Conservation (phyloP, 2,113 vertebrate genomes). For the Leptosomus discolor region DNA sequence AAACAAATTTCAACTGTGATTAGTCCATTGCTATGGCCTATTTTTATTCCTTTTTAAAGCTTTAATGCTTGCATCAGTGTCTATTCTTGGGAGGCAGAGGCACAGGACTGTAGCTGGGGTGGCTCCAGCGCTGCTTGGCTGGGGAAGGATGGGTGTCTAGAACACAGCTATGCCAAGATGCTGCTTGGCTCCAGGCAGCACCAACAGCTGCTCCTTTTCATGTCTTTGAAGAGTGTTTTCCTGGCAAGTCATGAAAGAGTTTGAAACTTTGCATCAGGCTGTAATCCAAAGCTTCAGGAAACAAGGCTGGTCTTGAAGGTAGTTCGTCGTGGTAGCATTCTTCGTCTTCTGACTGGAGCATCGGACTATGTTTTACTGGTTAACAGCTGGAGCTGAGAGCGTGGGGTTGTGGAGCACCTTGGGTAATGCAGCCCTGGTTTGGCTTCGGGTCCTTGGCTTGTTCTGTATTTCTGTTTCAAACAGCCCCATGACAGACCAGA, state of each 20-base stretch:
- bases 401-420: background rate
- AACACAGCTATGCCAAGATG: slow-evolving; percentile 15
- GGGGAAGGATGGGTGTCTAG: background rate
- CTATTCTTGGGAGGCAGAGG: background rate
- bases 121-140: background rate
- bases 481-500: background rate
- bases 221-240: background rate
- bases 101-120: background rate
- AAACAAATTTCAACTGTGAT: background rate
- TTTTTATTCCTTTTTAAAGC: background rate
- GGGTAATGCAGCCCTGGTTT: background rate
- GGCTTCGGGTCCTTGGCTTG: background rate
- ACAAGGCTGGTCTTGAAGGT: background rate
- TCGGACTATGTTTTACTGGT: background rate
- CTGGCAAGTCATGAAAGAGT: slow-evolving; percentile 22
- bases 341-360: background rate
- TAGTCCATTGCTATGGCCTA: background rate
- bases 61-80: background rate
- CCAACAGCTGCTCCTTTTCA: slow-evolving; percentile 43
- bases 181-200: background rate
- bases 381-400: background rate
- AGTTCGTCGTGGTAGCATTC: background rate
- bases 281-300: background rate
- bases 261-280: background rate
- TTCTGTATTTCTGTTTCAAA: background rate